Evolutionary conservation across 2,797 vertebrate genomes (phyloP).

Genomic region (Hoplostethus mediterraneus): DNA sequence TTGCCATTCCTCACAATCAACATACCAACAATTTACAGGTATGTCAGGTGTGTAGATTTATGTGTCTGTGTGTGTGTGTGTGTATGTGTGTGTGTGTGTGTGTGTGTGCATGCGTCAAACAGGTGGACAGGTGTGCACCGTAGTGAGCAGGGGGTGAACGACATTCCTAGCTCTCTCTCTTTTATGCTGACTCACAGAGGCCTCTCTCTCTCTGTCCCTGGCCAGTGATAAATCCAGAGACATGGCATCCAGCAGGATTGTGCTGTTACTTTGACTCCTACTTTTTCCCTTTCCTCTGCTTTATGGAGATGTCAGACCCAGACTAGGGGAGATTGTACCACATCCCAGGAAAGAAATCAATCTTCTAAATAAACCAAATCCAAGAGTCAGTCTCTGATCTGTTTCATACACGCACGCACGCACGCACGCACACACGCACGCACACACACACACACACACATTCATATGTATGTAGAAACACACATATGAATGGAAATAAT

Average conservation of each 20-base stretch:
- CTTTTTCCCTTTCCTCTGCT: slow-evolving; percentile 56
- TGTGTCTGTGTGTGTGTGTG: background rate
- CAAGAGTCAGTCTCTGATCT: slow-evolving; percentile 65
- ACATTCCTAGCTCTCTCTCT: background rate
- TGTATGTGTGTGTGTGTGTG: background rate
- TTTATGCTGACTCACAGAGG: slow-evolving; percentile 11
- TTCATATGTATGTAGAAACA: background rate
- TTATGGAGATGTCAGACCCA: slow-evolving; percentile 69
- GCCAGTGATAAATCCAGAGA: slow-evolving; percentile 70
- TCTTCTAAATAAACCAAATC: slow-evolving; percentile 68
- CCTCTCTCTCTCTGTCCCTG: slow-evolving; percentile 36
- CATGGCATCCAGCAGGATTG: slow-evolving; percentile 72
- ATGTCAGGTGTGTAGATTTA: background rate
- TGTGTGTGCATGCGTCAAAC: slow-evolving; percentile 26
- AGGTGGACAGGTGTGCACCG: slow-evolving; percentile 32
- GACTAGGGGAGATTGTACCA: slow-evolving; percentile 49
- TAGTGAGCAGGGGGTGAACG: background rate
- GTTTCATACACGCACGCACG: slow-evolving; percentile 37
- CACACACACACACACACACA: background rate
- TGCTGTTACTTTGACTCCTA: slow-evolving; percentile 59
- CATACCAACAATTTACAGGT: slow-evolving; percentile 4
- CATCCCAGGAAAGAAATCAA: slow-evolving; percentile 65
- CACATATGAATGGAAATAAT: slow-evolving; percentile 32
- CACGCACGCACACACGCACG: background rate
- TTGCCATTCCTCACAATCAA: slow-evolving; percentile 16